These are phyloP conservation scores for Sus scrofa DNA, from an alignment of 2,113 vertebrate species.

Conservation along the genomic window DNA sequence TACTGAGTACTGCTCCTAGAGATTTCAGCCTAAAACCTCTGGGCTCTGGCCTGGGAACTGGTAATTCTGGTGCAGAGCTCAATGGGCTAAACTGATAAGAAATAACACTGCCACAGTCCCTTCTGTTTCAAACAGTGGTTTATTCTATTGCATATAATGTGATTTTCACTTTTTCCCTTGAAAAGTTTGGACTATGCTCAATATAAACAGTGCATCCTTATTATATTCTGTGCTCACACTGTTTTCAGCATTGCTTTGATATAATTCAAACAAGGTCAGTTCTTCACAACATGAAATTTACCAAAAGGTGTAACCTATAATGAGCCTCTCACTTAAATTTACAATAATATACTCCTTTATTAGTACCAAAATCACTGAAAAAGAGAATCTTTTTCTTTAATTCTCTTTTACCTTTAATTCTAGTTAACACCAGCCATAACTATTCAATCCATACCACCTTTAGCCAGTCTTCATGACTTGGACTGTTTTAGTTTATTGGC, in stretches of 20 bases:
- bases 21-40: neutral
- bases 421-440: neutral
- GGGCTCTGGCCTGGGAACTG: neutral
- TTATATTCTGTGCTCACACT: neutral
- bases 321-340: neutral
- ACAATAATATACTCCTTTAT: neutral
- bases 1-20: neutral
- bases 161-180: neutral
- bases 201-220: neutral
- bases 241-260: neutral
- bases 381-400: neutral
- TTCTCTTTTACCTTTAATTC: neutral
- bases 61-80: neutral
- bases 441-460: neutral
- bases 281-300: neutral
- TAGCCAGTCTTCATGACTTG: neutral
- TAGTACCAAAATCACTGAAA: neutral
- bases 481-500: constrained; percentile 8
- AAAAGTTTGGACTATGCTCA: neutral
- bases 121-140: neutral
- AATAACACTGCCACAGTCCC: neutral
- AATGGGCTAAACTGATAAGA: neutral
- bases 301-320: neutral
- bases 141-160: neutral
- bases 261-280: neutral